These are phyloP conservation scores for Ditylenchus weischeri DNA, from an alignment of 2,888 invertebrate species.

Conservation along the genomic window DNA sequence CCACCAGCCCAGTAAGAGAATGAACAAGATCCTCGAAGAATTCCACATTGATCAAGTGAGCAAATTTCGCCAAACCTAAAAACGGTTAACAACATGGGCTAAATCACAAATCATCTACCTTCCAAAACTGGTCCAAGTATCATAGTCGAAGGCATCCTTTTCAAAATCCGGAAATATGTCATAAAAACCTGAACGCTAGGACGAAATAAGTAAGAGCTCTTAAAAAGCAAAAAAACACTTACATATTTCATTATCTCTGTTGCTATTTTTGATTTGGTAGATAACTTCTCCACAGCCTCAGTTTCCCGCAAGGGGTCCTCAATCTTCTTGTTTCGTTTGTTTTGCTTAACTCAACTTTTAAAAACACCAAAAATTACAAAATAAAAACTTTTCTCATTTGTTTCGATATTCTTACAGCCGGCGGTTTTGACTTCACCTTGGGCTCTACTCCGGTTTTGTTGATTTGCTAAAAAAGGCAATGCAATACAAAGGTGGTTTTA, in stretches of 20 bases:
- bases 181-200: slow-evolving; percentile 67
- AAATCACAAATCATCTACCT: slow-evolving; percentile 82
- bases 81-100: slow-evolving; percentile 90
- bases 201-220: no score
- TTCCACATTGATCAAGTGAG: slow-evolving; percentile 90
- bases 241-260: slow-evolving; percentile 85
- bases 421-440: slow-evolving; percentile 59
- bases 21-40: slow-evolving; percentile 88
- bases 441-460: slow-evolving; percentile 82
- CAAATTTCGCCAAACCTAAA: slow-evolving; percentile 82
- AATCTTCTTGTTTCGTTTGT: slow-evolving; percentile 9
- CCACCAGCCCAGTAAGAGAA: slow-evolving; percentile 73
- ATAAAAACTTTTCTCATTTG: background rate
- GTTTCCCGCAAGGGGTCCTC: slow-evolving; percentile 67
- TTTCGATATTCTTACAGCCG: background rate
- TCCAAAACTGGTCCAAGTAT: slow-evolving; percentile 81
- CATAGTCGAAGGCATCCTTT: slow-evolving; percentile 67
- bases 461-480: slow-evolving; percentile 70
- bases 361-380: background rate
- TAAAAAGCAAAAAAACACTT: no score
- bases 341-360: slow-evolving; percentile 2
- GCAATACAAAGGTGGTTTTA: no score
- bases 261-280: slow-evolving; percentile 71
- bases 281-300: slow-evolving; percentile 80
- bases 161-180: slow-evolving; percentile 88